Evolutionary conservation across 1,140 invertebrate species (phyloP), one percentile per base, ranked within the genome.

Genomic region (Anastatus disparis): DNA sequence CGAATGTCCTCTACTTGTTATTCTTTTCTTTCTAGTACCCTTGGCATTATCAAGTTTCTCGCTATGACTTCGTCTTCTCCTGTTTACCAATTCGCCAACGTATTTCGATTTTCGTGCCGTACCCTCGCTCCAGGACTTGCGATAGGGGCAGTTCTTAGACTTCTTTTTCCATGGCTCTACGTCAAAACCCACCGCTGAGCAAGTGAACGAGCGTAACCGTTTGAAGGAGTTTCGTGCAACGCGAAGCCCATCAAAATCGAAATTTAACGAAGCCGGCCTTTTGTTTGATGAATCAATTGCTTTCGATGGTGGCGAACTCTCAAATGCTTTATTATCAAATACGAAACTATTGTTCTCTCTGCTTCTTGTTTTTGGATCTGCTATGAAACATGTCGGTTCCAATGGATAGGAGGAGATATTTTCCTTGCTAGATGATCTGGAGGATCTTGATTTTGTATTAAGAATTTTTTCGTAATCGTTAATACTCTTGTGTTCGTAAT

Each of bases 61-160:
- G 44, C 48, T 71, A 35, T 52, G 44, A 20, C 55, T 77, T 24
- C 58, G 56, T 1, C 53, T 69, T 20, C 72, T 67, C 48, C 24
- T 62, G 62, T 17, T 61, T 44, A 35, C 65, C 26, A 22, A n/a
- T 46, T 44, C 44, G 20, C 58, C 70, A 63, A 10, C 52, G n/a
- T 15, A 20, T 35, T 20, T 56, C 50, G 20, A 72, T 48, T 1
- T 46, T 17, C 12, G n/a, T 2, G 22, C 0, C 58, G 22, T 44
- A 12, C 74, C 73, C 31, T 78, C 76, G 4, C 77, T 80, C 81
- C 82, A 83, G 3, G 81, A 83, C 64, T 83, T 82, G 22, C 78
- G 71, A 53, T 78, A 53, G 1, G 7, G 20, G 8, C 64, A 65
- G 12, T 44, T 56, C 46, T 69, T 76, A 3, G 74, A 55, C 2